Percentiles rank a stretch among this genome's conserved stretches.
These are phyloP conservation scores for Peromyscus aztecus DNA, from an alignment of 2,797 vertebrate species.

Conservation along the genomic window DNA sequence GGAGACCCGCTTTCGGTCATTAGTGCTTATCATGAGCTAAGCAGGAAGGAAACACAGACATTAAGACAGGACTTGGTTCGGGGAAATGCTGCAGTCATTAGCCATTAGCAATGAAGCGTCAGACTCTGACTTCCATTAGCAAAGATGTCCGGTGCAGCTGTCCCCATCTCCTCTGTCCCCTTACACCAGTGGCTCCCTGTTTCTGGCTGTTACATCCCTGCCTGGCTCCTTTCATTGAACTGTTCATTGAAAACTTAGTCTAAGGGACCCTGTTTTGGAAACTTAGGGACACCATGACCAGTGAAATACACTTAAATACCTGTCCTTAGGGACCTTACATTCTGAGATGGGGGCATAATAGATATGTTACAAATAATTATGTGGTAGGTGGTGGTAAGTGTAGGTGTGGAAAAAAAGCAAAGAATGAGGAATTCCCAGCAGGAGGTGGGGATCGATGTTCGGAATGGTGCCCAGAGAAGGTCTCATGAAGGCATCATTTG, in stretches of 20 bases:
- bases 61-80: neutral
- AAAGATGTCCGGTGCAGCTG: neutral
- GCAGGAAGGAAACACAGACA: neutral
- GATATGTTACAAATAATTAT: neutral
- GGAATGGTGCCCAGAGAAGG: neutral
- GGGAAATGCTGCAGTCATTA: conserved; percentile 2
- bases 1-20: neutral
- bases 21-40: neutral
- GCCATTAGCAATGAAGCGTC: neutral
- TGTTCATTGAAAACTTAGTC: neutral
- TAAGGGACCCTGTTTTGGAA: neutral
- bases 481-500: neutral
- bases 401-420: neutral
- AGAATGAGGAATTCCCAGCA: neutral
- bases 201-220: neutral
- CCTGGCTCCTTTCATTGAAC: conserved; percentile 15
- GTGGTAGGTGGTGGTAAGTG: neutral
- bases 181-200: neutral
- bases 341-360: neutral
- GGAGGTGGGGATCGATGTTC: neutral
- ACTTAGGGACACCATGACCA: neutral
- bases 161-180: neutral
- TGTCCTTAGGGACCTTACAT: neutral
- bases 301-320: neutral
- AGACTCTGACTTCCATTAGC: conserved; percentile 24